Base-by-base conservation (phyloP, 2,888 invertebrate species). In the Tenthredo distinguenda region DNA sequence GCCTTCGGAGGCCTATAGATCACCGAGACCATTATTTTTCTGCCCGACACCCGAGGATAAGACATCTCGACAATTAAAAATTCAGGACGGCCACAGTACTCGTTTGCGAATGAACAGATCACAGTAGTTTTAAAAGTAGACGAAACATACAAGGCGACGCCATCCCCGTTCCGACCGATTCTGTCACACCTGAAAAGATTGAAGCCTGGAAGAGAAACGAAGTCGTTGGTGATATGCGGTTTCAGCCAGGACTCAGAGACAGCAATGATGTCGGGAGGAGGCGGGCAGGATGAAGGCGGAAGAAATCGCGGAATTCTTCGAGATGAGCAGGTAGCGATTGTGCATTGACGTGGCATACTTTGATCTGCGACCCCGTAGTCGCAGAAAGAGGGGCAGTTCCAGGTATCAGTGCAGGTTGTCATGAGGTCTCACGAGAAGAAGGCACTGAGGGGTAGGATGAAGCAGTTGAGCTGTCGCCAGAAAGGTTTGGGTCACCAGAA, bases 1-100 rank as follows among this genome's bases (percentile, higher is more conserved):
- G 85, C 71, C 58, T 84, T 77, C 5, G 86, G 85, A 7, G 74
- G 86, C 21, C 87, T 47, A 26, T 86, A 87, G 0, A 86, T 37
- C 1, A 85, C 85, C 3, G 12, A 26, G 5, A 72, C 72, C 6
- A 9, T 15, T 7, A 87, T 40, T 26, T 74, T 47, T 4, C 47
- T 15, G 15, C 47, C 15, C 15, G 47, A 50, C 47, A 50, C 31
- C 83, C 58, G 21, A 2, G 58, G 21, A 9, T 7, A 9, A 9
- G 58, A 6, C 18, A 58, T 9, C 21, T 58, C 58, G 21, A 58
- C n/a, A n/a, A 85, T 72, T 12, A 87, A 43, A 37, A 71, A 85
- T 71, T 85, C 86, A 10, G 82, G 86, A 26, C 47, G 34, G 15
- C 58, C 58, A 18, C 71, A 4, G 18, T 85, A 86, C 5, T 40